Evolutionary conservation across 1,140 invertebrate species (phyloP).

Genomic region (Tetramorium alpestre): DNA sequence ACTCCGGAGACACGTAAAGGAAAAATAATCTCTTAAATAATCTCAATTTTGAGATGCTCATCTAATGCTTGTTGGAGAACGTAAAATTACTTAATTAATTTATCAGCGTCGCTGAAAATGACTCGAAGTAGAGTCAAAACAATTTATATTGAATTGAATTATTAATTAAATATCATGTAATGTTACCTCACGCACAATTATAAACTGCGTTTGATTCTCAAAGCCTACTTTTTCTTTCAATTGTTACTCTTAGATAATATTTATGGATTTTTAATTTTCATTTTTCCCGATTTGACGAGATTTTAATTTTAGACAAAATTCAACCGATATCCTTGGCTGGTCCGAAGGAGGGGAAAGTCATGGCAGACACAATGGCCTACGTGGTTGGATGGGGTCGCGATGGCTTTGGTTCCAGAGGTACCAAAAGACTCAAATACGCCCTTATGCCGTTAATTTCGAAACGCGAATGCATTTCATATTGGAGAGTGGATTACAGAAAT

Average conservation of each 20-base stretch:
- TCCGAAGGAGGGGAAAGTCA: neutral
- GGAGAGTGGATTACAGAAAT: constrained; percentile 60
- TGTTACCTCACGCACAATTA: no score
- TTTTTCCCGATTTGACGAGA: neutral
- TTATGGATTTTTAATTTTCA: neutral
- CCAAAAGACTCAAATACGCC: constrained; percentile 64
- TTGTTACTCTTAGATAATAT: neutral
- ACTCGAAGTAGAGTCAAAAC: no score
- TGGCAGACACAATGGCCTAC: constrained; percentile 25
- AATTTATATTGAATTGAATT: no score
- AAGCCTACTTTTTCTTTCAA: no score
- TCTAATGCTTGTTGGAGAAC: no score
- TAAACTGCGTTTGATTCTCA: no score
- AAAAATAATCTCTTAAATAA: no score
- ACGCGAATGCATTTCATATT: constrained; percentile 36
- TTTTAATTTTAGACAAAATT: constrained; percentile 61
- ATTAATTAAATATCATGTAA: no score
- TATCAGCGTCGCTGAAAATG: no score
- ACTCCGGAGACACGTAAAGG: neutral
- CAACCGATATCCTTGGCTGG: constrained; percentile 61
- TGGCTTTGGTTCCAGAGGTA: neutral
- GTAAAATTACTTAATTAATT: no score
- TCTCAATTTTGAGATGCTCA: no score
- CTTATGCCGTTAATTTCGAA: constrained; percentile 67
- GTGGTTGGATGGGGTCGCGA: constrained; percentile 66